Evolutionary conservation across 2,888 invertebrate species (phyloP), one percentile per base, ranked within the genome.

Genomic region (Julus scanicus): DNA sequence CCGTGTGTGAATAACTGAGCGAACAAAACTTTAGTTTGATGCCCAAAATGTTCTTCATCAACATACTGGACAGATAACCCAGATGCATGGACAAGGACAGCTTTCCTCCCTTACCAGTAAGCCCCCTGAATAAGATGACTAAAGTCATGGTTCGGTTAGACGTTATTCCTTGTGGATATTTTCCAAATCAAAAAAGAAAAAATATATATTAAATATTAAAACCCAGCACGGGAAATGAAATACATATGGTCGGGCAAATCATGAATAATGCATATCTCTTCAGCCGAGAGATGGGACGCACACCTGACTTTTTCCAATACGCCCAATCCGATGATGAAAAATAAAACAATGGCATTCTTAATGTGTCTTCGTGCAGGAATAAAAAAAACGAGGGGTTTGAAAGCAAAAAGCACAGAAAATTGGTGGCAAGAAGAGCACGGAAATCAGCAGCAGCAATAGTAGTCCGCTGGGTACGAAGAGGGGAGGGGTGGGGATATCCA

Each of bases 221-320:
- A 63, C 57, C 17, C 63, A n/a, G 63, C 63, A 63, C 63, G 63
- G 63, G 63, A 63, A 63, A 63, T 63, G 63, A 63, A 63, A 63
- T 63, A 63, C 63, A n/a, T 63, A 63, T 63, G 63, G 63, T 63
- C 63, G 63, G 63, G 63, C n/a, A 63, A 5, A 20, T 0, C 63
- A 63, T 63, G 63, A 63, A 63, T 63, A 63, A 63, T 63, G 63
- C 63, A 63, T 63, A 17, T 63, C 63, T 20, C 63, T n/a, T 63
- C 63, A 63, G 63, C 20, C n/a, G 63, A 63, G 63, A 63, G 63
- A 63, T 63, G 63, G n/a, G 63, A 63, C 63, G 63, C 63, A 63
- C 63, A 63, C 63, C 63, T 63, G 63, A 63, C 63, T 63, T 63
- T 63, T 63, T 63, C 63, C 63, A 63, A 63, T 63, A 63, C 63